A percentile compares a stretch with the other conserved stretches of the same genome.
Conservation (phyloP, 2,888 invertebrate species). For the Drosophila yooni region DNA sequence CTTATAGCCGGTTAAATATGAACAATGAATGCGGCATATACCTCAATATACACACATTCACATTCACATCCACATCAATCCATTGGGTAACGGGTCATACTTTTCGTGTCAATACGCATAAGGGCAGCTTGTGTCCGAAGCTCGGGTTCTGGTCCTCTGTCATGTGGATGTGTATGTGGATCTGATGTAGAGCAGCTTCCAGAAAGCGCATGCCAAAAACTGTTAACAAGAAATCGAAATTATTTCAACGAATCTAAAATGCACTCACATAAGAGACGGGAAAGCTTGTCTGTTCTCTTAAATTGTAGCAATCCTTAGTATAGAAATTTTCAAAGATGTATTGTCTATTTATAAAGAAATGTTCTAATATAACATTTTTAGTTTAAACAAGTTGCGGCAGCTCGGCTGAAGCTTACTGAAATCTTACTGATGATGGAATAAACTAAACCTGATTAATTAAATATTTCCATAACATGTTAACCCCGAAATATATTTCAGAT, state of each 20-base stretch:
- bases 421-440: background rate
- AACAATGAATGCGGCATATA: conserved; percentile 60
- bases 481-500: background rate
- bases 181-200: conserved; percentile 63
- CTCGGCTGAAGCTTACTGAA: background rate
- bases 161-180: conserved; percentile 37
- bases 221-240: conserved; percentile 1
- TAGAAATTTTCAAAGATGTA: background rate
- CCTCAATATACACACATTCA: conserved; percentile 40
- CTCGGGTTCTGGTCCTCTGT: conserved; percentile 13
- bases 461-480: background rate
- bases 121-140: conserved; percentile 53
- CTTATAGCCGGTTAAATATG: conserved; percentile 65
- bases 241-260: conserved; percentile 20
- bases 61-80: conserved; percentile 29
- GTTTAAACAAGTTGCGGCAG: background rate
- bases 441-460: background rate
- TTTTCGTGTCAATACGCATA: conserved; percentile 79
- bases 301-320: background rate
- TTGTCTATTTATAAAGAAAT: background rate
- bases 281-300: too few species aligned
- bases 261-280: background rate
- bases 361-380: background rate
- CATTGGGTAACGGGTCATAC: conserved; percentile 62
- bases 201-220: conserved; percentile 63